These are phyloP conservation scores for Callorhinus ursinus DNA, from an alignment of 2,113 vertebrate genomes.

Conservation along the genomic window DNA sequence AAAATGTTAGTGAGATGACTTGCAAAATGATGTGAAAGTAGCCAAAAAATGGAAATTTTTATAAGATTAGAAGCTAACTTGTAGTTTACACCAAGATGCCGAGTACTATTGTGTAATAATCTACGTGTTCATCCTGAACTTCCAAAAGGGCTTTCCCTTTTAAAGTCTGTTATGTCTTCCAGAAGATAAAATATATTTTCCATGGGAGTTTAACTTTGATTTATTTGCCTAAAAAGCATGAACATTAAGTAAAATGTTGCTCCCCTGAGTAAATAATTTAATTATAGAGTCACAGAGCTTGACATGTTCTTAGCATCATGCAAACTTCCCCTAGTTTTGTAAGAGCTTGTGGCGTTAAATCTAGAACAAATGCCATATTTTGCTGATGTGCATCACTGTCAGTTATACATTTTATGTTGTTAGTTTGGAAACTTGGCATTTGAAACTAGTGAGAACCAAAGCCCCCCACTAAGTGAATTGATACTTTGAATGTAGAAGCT, in stretches of 20 bases:
- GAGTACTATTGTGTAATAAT: background rate
- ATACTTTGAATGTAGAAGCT: constrained; percentile 3
- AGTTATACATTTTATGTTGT: constrained; percentile 44
- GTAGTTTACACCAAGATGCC: background rate
- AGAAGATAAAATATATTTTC: constrained; percentile 56
- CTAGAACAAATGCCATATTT: constrained; percentile 50
- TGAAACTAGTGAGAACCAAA: constrained; percentile 48
- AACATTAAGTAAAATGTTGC: background rate
- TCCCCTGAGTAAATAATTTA: background rate
- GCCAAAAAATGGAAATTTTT: background rate
- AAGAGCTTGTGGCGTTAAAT: constrained; percentile 48
- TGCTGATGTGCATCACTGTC: constrained; percentile 54
- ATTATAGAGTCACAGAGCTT: constrained; percentile 1
- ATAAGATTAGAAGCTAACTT: background rate
- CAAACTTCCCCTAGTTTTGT: constrained; percentile 43
- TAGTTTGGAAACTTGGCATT: constrained; percentile 55
- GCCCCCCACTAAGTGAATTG: background rate
- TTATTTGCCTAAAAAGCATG: constrained; percentile 46
- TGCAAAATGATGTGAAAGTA: background rate
- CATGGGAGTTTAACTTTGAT: background rate
- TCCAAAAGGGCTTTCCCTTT: constrained; percentile 44
- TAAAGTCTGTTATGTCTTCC: background rate
- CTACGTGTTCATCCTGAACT: background rate
- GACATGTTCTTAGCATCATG: background rate
- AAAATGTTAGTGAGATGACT: constrained; percentile 8